Percentiles rank a stretch among this genome's conserved stretches.
phyloP scores from a whole-genome alignment of 2,113 vertebrate genomes.

The Lathamus discolor region DNA sequence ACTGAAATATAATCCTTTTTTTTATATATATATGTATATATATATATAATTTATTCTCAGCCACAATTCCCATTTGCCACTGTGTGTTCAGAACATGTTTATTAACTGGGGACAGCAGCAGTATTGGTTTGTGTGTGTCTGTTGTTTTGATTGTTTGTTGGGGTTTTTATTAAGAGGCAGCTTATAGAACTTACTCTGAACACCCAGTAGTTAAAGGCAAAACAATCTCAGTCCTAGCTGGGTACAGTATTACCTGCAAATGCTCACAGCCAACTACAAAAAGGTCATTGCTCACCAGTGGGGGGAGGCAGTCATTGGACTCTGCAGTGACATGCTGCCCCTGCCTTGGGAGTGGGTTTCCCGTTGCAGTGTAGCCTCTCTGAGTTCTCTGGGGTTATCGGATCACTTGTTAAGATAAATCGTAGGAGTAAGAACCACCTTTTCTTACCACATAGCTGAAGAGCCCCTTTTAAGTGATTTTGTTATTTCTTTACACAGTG shows the following conservation, averaged over 20 bases:
- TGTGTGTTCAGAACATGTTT: background rate
- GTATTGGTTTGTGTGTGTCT: background rate
- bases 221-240: background rate
- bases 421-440: background rate
- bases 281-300: background rate
- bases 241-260: background rate
- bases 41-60: background rate
- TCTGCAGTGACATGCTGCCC: background rate
- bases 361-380: background rate
- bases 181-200: background rate
- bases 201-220: background rate
- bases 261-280: background rate
- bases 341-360: background rate
- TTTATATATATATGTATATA: background rate
- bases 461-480: background rate
- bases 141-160: background rate
- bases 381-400: background rate
- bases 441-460: background rate
- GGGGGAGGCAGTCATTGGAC: background rate
- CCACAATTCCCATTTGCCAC: background rate
- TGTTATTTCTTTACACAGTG: background rate
- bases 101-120: background rate
- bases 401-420: background rate
- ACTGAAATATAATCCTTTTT: background rate
- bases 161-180: background rate